Evolutionary conservation across 2,113 vertebrate species (phyloP).

Genomic region (Indicator maculatus): DNA sequence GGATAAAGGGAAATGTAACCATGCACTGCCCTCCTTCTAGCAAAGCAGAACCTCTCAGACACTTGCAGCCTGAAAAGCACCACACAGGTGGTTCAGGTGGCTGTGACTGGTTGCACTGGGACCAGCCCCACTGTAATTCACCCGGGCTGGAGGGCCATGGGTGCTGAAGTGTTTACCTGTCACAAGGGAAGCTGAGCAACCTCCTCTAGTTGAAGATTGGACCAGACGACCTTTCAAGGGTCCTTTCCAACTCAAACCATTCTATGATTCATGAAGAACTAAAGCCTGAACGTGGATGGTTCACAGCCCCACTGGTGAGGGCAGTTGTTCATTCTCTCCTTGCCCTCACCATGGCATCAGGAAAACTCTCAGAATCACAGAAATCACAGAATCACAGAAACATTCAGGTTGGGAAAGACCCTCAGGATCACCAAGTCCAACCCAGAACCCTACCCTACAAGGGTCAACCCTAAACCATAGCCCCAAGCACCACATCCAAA

Average conservation of each 20-base stretch:
- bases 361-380: not conserved
- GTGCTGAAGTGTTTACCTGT: not conserved
- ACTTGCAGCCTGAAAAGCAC: not conserved
- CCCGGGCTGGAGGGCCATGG: not conserved
- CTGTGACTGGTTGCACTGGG: not conserved
- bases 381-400: no score
- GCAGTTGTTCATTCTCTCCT: not conserved
- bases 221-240: no score
- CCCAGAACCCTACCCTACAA: no score
- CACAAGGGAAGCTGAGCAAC: not conserved
- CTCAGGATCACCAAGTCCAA: no score
- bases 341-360: not conserved
- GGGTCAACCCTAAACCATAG: no score
- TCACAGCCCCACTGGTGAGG: rapidly evolving
- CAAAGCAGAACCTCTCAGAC: not conserved
- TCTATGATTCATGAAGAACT: not conserved
- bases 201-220: not conserved
- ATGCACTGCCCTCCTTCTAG: not conserved
- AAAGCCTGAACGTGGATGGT: rapidly evolving
- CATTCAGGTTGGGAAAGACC: no score
- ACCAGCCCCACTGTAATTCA: not conserved
- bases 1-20: not conserved
- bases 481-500: no score
- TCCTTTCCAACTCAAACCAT: no score
- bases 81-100: not conserved